A percentile compares a stretch with the other conserved stretches of the same genome.
Evolutionary conservation across 2,113 vertebrate genomes (phyloP).

Genomic region (Myiagra hebetior): DNA sequence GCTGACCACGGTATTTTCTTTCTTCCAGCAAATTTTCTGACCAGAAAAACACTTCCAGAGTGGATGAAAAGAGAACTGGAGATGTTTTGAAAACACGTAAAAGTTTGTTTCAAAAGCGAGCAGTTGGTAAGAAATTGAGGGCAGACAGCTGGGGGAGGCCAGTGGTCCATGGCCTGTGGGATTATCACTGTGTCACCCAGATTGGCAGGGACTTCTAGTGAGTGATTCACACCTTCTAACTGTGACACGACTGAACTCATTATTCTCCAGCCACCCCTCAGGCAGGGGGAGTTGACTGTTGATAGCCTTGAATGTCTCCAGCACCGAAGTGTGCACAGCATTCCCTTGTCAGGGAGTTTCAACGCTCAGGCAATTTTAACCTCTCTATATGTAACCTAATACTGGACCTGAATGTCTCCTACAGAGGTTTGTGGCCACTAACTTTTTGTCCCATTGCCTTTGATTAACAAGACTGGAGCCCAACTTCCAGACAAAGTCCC

Average conservation of each 20-base stretch:
- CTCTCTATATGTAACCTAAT: neutral
- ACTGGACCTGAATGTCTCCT: neutral
- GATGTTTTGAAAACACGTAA: neutral
- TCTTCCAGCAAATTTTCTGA: conserved; percentile 3
- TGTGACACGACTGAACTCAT: neutral
- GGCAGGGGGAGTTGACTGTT: neutral
- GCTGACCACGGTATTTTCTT: neutral
- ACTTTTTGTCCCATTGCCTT: neutral
- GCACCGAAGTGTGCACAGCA: fast-evolving
- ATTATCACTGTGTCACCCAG: conserved; percentile 14
- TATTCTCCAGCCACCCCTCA: neutral
- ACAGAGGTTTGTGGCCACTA: neutral
- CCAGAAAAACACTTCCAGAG: neutral
- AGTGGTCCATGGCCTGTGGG: neutral
- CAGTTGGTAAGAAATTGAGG: neutral
- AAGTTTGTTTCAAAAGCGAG: neutral
- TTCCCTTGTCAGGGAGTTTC: neutral
- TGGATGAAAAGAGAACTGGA: neutral
- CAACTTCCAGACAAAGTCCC: neutral
- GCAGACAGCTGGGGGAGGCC: neutral
- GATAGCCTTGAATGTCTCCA: neutral
- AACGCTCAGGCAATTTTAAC: neutral
- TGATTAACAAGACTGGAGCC: neutral
- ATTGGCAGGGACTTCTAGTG: neutral
- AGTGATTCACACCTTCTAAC: neutral